Conservation (phyloP, 2,797 vertebrate genomes). For the Mustela erminea region DNA sequence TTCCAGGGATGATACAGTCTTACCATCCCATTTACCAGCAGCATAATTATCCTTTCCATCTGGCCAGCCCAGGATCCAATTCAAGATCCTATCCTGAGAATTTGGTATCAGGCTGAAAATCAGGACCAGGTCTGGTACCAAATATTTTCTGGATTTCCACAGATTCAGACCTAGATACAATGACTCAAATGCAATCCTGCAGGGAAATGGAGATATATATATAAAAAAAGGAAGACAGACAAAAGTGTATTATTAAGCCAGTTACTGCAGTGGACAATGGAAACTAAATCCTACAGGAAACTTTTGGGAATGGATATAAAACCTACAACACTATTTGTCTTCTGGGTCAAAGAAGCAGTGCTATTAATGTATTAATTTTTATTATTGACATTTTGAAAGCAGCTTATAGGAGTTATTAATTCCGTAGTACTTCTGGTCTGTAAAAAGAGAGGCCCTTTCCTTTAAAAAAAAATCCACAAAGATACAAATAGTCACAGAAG, state of each 20-base stretch:
- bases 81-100: background rate
- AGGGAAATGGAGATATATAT: background rate
- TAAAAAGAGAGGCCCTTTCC: background rate
- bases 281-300: background rate
- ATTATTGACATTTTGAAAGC: background rate
- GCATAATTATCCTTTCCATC: background rate
- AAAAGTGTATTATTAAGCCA: background rate
- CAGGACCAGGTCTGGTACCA: background rate
- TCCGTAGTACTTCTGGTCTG: background rate
- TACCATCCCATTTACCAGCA: background rate
- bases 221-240: background rate
- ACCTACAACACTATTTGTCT: background rate
- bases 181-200: background rate
- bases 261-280: background rate
- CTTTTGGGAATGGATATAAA: background rate
- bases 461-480: background rate
- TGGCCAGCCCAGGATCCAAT: background rate
- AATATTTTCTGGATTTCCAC: background rate
- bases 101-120: background rate
- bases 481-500: background rate
- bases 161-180: background rate
- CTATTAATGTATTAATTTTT: conserved; percentile 15
- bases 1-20: background rate
- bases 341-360: background rate
- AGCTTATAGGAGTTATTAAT: background rate